phyloP scores from a whole-genome alignment of 2,797 vertebrate genomes.

The Sebastolobus alascanus region DNA sequence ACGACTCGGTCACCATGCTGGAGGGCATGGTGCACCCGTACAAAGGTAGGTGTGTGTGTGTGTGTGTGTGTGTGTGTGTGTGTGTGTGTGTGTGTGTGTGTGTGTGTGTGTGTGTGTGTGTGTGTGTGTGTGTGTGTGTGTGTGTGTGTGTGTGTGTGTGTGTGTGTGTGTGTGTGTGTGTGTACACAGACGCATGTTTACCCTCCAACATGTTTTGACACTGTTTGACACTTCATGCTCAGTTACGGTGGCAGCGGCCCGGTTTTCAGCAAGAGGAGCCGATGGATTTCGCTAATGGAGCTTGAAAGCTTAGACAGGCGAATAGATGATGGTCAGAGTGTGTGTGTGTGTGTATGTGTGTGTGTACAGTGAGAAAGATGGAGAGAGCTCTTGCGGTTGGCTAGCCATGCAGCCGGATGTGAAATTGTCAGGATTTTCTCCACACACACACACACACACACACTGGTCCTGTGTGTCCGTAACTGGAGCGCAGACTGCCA shows the following conservation, averaged over 20 bases:
- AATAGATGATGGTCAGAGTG: slow-evolving; percentile 45
- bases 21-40: slow-evolving; percentile 96
- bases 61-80: background rate
- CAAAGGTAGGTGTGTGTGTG: slow-evolving; percentile 80
- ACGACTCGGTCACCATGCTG: slow-evolving; percentile 89
- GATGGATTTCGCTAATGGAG: slow-evolving; percentile 69
- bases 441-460: slow-evolving; percentile 26
- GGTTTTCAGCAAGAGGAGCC: slow-evolving; percentile 29
- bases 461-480: slow-evolving; percentile 53
- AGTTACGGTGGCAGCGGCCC: background rate
- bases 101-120: background rate
- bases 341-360: slow-evolving; percentile 13
- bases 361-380: slow-evolving; percentile 45
- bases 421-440: slow-evolving; percentile 66
- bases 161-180: background rate
- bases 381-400: slow-evolving; percentile 70
- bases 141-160: background rate
- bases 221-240: slow-evolving; percentile 47
- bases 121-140: background rate
- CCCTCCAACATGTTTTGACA: slow-evolving; percentile 54
- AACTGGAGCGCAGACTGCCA: slow-evolving; percentile 70
- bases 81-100: background rate
- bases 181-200: slow-evolving; percentile 10
- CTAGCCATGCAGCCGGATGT: slow-evolving; percentile 62
- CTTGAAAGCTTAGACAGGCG: slow-evolving; percentile 70